Evolutionary conservation across 2,113 vertebrate genomes (phyloP).

Genomic region (Enhydra lutris): DNA sequence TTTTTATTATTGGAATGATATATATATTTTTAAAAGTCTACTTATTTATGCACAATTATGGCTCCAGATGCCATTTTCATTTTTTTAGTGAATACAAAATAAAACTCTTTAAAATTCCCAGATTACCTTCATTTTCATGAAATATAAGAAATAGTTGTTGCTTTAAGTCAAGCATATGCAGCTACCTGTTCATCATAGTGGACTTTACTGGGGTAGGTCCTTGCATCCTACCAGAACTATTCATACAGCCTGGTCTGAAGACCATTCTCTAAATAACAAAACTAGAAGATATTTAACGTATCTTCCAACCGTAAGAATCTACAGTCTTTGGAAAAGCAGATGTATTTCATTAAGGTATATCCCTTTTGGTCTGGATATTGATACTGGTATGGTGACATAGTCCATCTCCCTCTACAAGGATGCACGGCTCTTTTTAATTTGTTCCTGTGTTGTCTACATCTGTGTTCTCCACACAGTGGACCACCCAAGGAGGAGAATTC

Average conservation of each 20-base stretch:
- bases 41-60: not conserved
- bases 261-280: not conserved
- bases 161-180: not conserved
- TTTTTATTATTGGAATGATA: not conserved
- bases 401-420: not conserved
- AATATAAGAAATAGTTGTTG: not conserved
- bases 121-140: not conserved
- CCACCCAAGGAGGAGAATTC: not conserved
- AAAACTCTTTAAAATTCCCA: not conserved
- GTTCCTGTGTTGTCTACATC: not conserved
- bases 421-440: not conserved
- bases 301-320: not conserved
- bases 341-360: not conserved
- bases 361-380: not conserved
- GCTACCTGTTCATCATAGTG: not conserved
- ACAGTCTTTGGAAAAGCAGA: not conserved
- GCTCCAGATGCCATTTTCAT: not conserved
- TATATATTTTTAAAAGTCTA: not conserved
- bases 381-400: not conserved
- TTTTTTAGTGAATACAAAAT: not conserved
- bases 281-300: not conserved
- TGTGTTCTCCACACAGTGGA: not conserved
- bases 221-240: not conserved
- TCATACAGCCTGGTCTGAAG: not conserved
- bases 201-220: not conserved